Conservation (phyloP, 2,797 vertebrate species). For the Alauda arvensis region DNA sequence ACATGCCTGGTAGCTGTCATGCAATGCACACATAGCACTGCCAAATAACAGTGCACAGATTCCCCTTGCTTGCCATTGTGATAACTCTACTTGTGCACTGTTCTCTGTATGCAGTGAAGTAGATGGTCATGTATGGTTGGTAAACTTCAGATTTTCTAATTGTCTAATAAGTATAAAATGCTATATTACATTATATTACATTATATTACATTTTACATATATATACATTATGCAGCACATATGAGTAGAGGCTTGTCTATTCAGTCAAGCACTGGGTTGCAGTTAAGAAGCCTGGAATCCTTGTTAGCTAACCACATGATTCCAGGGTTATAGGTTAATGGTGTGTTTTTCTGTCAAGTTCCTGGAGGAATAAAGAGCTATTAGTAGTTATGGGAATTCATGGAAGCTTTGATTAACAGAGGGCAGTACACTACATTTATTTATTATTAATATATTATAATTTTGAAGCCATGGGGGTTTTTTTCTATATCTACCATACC, state of each 20-base stretch:
- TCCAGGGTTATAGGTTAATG: background rate
- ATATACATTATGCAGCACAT: background rate
- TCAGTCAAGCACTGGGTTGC: background rate
- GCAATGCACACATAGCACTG: background rate
- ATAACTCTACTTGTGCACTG: background rate
- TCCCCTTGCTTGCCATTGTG: background rate
- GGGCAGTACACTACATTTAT: background rate
- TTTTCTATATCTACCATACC: background rate
- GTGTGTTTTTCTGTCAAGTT: background rate
- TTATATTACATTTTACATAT: background rate
- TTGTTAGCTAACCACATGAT: background rate
- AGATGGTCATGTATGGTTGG: background rate
- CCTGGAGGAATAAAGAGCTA: background rate
- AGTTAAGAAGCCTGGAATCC: background rate
- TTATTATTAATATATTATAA: background rate
- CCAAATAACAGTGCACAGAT: background rate
- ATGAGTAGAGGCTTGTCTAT: background rate
- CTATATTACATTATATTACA: background rate
- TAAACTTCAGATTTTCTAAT: background rate
- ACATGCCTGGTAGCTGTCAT: background rate
- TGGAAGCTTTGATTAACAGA: background rate
- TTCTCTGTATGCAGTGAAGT: background rate
- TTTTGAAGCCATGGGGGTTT: background rate
- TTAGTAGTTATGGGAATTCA: background rate
- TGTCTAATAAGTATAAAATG: background rate